Base-by-base conservation (phyloP, 2,113 vertebrate genomes). In the Cyphomyrus discorhynchus region DNA sequence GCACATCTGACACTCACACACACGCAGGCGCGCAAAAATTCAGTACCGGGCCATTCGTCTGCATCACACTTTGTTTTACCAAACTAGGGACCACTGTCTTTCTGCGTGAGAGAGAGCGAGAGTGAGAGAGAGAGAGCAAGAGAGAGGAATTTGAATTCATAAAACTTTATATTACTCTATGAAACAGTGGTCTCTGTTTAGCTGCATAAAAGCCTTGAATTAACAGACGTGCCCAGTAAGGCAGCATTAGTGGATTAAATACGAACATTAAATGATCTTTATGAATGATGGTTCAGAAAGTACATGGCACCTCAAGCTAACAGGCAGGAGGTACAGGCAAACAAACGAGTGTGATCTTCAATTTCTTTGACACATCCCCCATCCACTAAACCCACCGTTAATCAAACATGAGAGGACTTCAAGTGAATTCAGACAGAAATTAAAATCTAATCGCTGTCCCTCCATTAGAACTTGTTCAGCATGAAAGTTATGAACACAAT, bases 21-120 rank as follows among this genome's bases (percentile, higher is more conserved):
- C 86, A 50, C 86, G 7, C 35, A 39, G 19, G 19, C 39, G 17
- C 42, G 1, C 77, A 53, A 53, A 89, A 66, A 90, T 89, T 89
- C 47, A 19, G 3, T 8, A 85, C n/a, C 4, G 15, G 35, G 74
- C 13, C 58, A 15, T 84, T n/a, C 13, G 47, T 50, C 10, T 49
- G n/a, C 87, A 46, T 19, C 39, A 13, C 45, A 50, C 50, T 35
- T 39, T 2, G 17, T 70, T 90, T 90, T 62, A 88, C 90, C 90
- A 88, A 88, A 90, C 90, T 90, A 88, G 87, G 90, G 87, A 50
- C 56, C 56, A 50, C 47, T 3, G 39, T 53, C 50, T 66, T 89
- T 53, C 66, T 1, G 49, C 0, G 31, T 2, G 52, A 21, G 35
- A 45, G 7, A 47, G 10, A 35, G 80, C 3, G 15, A 21, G 45